Conservation (phyloP, 2,113 vertebrate species). For the Oreochromis niloticus region DNA sequence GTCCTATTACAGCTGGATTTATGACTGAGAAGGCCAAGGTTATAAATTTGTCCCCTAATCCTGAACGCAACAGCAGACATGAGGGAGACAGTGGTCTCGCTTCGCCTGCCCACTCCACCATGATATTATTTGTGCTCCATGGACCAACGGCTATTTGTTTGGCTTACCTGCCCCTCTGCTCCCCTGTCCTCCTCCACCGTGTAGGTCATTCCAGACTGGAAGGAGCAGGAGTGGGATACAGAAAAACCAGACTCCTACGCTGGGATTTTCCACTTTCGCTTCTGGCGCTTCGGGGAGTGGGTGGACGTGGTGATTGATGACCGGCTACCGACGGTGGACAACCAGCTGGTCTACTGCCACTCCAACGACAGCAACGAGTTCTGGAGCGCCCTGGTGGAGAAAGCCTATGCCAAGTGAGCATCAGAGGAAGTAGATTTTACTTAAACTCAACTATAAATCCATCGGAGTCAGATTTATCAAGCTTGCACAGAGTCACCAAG, state of each 20-base stretch:
- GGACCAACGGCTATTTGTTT: not conserved
- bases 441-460: not conserved
- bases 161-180: not conserved
- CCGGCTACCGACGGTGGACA: slow-evolving; percentile 87
- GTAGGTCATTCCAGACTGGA: slow-evolving; percentile 97
- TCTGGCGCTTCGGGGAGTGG: slow-evolving; percentile 97
- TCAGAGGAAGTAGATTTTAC: not conserved
- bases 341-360: slow-evolving; percentile 96
- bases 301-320: slow-evolving; percentile 94
- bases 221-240: slow-evolving; percentile 91
- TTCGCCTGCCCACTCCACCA: not conserved
- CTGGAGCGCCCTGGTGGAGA: slow-evolving; percentile 98
- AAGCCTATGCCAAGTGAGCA: slow-evolving; percentile 95
- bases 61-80: slow-evolving; percentile 24
- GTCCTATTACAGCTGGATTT: slow-evolving; percentile 47
- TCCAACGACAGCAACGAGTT: slow-evolving; percentile 93
- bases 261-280: slow-evolving; percentile 96
- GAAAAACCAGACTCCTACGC: slow-evolving; percentile 81
- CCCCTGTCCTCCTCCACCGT: not conserved
- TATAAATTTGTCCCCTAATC: slow-evolving; percentile 40
- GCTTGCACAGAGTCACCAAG: not conserved
- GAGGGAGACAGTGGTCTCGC: not conserved
- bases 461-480: accelerated
- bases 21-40: not conserved
- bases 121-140: not conserved